A percentile compares a stretch with the other conserved stretches of the same genome.
phyloP scores from a whole-genome alignment of 2,888 invertebrate genomes.

The Machimus rusticus region DNA sequence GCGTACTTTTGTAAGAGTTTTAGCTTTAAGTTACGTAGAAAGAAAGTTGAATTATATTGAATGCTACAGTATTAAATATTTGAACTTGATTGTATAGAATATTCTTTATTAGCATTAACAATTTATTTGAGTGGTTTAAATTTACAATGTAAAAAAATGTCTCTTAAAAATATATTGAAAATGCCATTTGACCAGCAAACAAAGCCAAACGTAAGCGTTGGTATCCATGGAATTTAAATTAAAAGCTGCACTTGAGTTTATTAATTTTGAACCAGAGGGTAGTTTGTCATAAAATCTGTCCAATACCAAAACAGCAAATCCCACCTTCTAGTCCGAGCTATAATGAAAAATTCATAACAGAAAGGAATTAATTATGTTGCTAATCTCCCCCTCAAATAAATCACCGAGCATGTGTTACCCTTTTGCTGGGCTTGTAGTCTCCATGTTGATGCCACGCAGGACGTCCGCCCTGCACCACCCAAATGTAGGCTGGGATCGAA shows the following conservation, averaged over 20 bases:
- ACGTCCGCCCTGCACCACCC: neutral
- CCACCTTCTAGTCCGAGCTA: neutral
- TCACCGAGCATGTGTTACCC: conserved; percentile 26
- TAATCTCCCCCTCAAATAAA: conserved; percentile 29
- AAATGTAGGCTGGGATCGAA: neutral
- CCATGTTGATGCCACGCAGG: neutral
- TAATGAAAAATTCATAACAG: conserved; percentile 9
- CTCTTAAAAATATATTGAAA: neutral
- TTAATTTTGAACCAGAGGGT: neutral
- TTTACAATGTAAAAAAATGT: too few species aligned
- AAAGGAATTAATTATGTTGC: conserved; percentile 26
- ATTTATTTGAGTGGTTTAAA: too few species aligned
- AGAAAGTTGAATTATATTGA: too few species aligned
- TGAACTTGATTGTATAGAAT: too few species aligned
- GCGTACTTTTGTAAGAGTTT: too few species aligned
- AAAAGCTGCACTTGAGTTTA: neutral
- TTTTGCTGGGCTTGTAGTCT: neutral
- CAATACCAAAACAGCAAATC: neutral
- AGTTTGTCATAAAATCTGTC: neutral
- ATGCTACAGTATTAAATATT: too few species aligned
- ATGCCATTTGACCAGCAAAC: too few species aligned
- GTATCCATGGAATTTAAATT: neutral
- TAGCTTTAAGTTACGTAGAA: too few species aligned
- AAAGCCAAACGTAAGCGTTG: too few species aligned
- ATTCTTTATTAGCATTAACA: too few species aligned